Evolutionary conservation across 2,888 invertebrate genomes (phyloP).

Genomic region (Hirtodrosophila trivittata): DNA sequence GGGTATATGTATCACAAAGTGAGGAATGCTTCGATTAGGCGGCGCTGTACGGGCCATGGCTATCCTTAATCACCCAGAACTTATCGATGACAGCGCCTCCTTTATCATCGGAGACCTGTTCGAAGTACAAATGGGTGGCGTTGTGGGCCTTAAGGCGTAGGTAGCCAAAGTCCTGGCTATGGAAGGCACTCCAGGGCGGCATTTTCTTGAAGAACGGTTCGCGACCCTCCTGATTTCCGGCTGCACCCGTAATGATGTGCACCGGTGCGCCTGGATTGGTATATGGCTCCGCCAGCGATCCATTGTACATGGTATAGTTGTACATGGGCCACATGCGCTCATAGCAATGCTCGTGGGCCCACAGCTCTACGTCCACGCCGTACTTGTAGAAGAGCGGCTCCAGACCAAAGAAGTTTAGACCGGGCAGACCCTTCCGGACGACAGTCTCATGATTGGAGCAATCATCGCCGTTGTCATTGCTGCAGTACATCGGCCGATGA

Average conservation of each 20-base stretch:
- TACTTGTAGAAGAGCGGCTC: conserved; percentile 94
- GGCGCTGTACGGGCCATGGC: conserved; percentile 68
- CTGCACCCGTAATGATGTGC: conserved; percentile 95
- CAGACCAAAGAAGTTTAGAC: conserved; percentile 88
- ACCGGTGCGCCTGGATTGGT: conserved; percentile 91
- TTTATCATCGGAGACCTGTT: conserved; percentile 92
- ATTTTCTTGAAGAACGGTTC: conserved; percentile 87
- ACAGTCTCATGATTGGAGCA: conserved; percentile 88
- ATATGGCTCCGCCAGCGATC: conserved; percentile 85
- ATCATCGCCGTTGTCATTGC: conserved; percentile 92
- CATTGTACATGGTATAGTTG: conserved; percentile 90
- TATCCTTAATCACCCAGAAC: conserved; percentile 88
- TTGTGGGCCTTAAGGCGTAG: conserved; percentile 92
- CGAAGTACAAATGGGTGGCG: conserved; percentile 92
- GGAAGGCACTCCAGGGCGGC: conserved; percentile 92
- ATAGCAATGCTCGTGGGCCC: conserved; percentile 99
- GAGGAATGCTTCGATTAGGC: conserved; percentile 10
- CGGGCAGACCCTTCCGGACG: conserved; percentile 88
- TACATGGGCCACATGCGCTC: conserved; percentile 98
- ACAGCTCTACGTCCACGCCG: conserved; percentile 96
- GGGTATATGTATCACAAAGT: conserved; percentile 13
- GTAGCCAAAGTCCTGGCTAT: conserved; percentile 96
- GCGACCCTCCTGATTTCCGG: conserved; percentile 93
- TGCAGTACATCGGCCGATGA: conserved; percentile 96
- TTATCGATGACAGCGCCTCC: conserved; percentile 88